phyloP scores from a whole-genome alignment of 2,113 vertebrate genomes.

The Hypomesus transpacificus region DNA sequence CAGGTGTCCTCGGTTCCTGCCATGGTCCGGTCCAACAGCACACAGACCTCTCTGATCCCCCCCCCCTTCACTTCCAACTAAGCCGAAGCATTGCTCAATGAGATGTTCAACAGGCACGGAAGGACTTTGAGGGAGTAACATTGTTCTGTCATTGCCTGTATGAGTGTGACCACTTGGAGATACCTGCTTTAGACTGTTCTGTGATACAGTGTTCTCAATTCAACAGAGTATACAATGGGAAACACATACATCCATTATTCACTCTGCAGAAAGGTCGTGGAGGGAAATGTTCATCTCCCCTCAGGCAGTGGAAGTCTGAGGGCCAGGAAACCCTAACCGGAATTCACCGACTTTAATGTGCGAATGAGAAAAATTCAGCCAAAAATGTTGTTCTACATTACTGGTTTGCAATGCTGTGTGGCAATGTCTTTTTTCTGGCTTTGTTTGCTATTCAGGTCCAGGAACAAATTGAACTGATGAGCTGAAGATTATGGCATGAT shows the following conservation, averaged over 20 bases:
- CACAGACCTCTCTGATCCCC: conserved; percentile 44
- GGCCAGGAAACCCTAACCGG: no score
- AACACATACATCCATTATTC: conserved; percentile 16
- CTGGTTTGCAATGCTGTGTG: no score
- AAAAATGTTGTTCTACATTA: no score
- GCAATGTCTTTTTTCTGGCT: no score
- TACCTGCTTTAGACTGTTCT: conserved; percentile 34
- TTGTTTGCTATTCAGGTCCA: no score
- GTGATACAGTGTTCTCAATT: conserved; percentile 47
- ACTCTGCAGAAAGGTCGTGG: background rate
- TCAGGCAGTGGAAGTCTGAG: background rate
- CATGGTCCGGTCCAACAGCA: conserved; percentile 30
- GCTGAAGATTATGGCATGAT: no score
- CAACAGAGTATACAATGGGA: conserved; percentile 41
- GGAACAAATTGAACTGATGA: no score
- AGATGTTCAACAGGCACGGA: conserved; percentile 52
- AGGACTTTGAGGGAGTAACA: conserved; percentile 52
- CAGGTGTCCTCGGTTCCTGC: conserved; percentile 61
- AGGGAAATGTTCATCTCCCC: conserved; percentile 22
- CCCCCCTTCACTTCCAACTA: conserved; percentile 44
- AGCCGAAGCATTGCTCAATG: conserved; percentile 49
- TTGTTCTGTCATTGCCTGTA: conserved; percentile 50
- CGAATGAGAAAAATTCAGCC: no score
- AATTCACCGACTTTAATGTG: no score
- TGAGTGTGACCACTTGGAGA: conserved; percentile 38